Base-by-base conservation (phyloP, 2,797 vertebrate genomes). In the Gymnopithys bicolor region DNA sequence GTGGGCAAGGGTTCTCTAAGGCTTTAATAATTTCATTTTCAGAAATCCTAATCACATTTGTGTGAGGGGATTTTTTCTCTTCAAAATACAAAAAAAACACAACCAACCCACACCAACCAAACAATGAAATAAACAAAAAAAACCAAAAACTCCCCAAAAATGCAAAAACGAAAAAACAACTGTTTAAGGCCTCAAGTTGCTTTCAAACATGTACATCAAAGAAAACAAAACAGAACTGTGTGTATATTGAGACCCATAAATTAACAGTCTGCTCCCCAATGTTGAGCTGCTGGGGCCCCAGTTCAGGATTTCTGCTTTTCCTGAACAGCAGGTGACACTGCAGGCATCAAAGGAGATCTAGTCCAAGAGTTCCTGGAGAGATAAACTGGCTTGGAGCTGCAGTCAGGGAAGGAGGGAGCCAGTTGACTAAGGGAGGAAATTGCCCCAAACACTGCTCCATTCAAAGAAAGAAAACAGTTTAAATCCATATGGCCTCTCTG, bases 1-100 rank as follows among this genome's bases (percentile, higher is more conserved):
- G 37, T 25, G 33, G 25, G 22, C 21, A 27, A 75, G 11, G 49
- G 28, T 51, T 86, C 73, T 76, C 46, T 35, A 69, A 30, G 39
- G 35, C 22, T 78, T 85, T 73, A 89, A 58, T 78, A 17, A 71
- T 53, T 87, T 68, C 82, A 62, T 69, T 84, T 92, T 89, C 28
- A 35, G 33, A 87, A 93, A 35, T 35, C 21, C 56, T 70, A 67
- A 89, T 22, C 21, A 59, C 37, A 71, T 51, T 87, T 76, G 6
- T 80, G 23, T 58, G 49, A 46, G 10, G 0, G 0, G 30, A 53
- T 5, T 49, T 68, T 90, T 43, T 32, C 11, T 70, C 69, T 67
- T n/a, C 58, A 80, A 75, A 60, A 67, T 63, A 43, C 19, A 63
- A 43, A 18, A 18, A 37, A 16, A 13, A 3, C 2, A 18, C 37